These are phyloP conservation scores for Chrysopilus asiliformis DNA, from an alignment of 2,888 invertebrate species.

Conservation along the genomic window DNA sequence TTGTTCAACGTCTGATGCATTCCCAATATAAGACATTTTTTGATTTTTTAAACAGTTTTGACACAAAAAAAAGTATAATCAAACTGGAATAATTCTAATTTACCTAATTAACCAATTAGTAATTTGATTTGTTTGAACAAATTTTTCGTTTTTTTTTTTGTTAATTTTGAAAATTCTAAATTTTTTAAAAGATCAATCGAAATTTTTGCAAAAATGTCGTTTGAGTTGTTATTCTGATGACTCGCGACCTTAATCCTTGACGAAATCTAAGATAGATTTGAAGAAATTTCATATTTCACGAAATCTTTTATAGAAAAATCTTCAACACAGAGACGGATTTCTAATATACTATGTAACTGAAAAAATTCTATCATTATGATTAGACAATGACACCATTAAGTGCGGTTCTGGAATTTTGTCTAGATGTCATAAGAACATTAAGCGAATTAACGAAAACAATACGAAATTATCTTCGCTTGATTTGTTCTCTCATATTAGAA, in stretches of 20 bases:
- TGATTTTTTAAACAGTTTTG: too few species aligned
- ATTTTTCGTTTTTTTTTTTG: too few species aligned
- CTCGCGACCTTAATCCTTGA: slow-evolving; percentile 9
- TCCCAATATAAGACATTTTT: slow-evolving; percentile 32
- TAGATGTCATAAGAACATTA: too few species aligned
- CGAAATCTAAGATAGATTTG: slow-evolving; percentile 12
- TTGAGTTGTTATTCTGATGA: too few species aligned
- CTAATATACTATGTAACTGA: background rate
- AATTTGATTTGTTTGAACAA: background rate
- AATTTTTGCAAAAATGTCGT: too few species aligned
- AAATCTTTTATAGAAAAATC: slow-evolving; percentile 14
- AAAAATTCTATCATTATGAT: slow-evolving; percentile 8
- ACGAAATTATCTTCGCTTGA: slow-evolving; percentile 12
- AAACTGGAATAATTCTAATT: too few species aligned
- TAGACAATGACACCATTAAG: slow-evolving; percentile 13
- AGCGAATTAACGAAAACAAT: slow-evolving; percentile 9
- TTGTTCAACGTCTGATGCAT: slow-evolving; percentile 33
- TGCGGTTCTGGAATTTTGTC: slow-evolving; percentile 11
- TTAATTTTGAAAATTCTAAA: too few species aligned
- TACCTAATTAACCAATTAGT: background rate
- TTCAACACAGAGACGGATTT: too few species aligned
- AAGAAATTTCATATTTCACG: slow-evolving; percentile 2
- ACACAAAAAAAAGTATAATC: too few species aligned
- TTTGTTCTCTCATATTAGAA: slow-evolving; percentile 7
- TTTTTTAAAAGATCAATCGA: too few species aligned